These are phyloP conservation scores for Alethe castanea DNA, from an alignment of 2,113 vertebrate genomes.

Conservation along the genomic window DNA sequence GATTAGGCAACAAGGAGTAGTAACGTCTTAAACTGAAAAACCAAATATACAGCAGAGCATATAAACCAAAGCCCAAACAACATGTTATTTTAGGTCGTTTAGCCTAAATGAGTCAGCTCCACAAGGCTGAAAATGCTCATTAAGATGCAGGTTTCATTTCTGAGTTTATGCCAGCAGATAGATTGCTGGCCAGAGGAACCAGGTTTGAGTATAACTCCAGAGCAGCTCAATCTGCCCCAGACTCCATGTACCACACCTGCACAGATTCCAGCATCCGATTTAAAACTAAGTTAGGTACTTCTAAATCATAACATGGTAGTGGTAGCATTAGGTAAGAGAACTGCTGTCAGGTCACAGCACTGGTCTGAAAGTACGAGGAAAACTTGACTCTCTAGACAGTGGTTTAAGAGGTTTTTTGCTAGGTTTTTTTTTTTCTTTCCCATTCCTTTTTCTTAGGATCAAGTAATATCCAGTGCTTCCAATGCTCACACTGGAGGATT, in stretches of 20 bases:
- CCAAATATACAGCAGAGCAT: background rate
- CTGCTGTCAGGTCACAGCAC: background rate
- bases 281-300: background rate
- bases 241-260: background rate
- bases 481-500: background rate
- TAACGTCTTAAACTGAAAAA: background rate
- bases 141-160: background rate
- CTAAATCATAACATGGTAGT: background rate
- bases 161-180: background rate
- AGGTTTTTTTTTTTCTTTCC: background rate
- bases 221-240: background rate
- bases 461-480: background rate
- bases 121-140: background rate
- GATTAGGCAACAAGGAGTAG: background rate
- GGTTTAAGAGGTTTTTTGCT: background rate
- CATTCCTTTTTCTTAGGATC: background rate
- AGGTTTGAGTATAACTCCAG: background rate
- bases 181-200: background rate
- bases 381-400: background rate
- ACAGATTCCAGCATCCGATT: background rate
- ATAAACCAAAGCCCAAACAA: background rate
- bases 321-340: background rate
- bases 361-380: background rate
- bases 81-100: background rate
- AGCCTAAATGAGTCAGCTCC: constrained; percentile 24